Base-by-base conservation (phyloP, 1,140 invertebrate genomes). In the Drosophila burlai region DNA sequence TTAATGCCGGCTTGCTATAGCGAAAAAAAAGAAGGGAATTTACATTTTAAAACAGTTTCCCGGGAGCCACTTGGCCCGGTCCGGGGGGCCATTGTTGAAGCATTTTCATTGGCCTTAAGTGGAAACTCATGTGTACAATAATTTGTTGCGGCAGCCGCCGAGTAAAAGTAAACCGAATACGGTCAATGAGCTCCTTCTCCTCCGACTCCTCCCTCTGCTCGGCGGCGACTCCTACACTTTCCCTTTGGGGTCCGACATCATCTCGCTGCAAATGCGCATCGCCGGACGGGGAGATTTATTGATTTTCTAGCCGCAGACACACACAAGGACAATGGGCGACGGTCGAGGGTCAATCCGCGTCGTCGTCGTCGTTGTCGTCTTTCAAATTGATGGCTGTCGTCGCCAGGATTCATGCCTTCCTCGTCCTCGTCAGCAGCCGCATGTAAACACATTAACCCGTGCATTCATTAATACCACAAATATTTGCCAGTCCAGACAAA, bases 71-170 rank as follows among this genome's bases (percentile, higher is more conserved):
- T 78, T 65, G 34, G 59, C 45, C 24, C 50, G 58, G 8, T 11
- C 18, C 6, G 47, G 47, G 31, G 24, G 62, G 34, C 18, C 78
- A 90, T 90, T 90, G 86, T 91, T 85, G 76, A 64, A 90, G 82
- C 85, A 90, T 90, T 90, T 90, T 91, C 85, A 91, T 90, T 90
- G 86, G 85, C 81, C 83, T 90, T 91, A 90, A 90, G 85, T 90
- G 85, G 85, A 90, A 90, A 90, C 90, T 90, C 85, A 91, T 90
- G 85, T 90, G 85, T 85, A 90, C 85, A 91, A 90, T 91, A 90
- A 90, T 90, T 90, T 85, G 85, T 85, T 85, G 85, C 82, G 83
- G 85, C 86, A 82, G 68, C 73, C 26, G 47, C 4, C 42, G 71
- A 81, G 83, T 73, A 73, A 74, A 73, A 74, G 71, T 74, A 73